Evolutionary conservation across 2,797 vertebrate species (phyloP).

Genomic region (Scyliorhinus canicula): DNA sequence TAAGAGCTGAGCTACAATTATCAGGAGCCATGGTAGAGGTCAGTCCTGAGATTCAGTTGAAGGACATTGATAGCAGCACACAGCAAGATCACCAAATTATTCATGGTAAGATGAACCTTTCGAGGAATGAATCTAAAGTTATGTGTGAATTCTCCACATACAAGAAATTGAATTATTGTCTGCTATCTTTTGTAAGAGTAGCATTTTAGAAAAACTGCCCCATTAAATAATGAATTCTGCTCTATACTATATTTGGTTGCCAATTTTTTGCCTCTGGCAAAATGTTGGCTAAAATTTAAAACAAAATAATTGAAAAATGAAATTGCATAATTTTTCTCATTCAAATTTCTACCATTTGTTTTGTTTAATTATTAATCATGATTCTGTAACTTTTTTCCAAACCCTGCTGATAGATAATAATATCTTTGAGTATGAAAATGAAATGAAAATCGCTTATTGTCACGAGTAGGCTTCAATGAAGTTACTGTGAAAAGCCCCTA

Average conservation of each 20-base stretch:
- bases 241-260: neutral
- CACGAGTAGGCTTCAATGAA: too few relatives aligned
- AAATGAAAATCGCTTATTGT: too few relatives aligned
- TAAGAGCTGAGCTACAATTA: constrained; percentile 67
- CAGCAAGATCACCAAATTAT: constrained; percentile 58
- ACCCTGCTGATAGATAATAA: neutral
- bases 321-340: neutral
- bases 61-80: constrained; percentile 54
- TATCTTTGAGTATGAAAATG: neutral
- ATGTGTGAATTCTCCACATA: neutral
- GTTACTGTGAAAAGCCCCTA: too few relatives aligned
- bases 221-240: neutral
- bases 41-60: constrained; percentile 67
- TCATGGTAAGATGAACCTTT: constrained; percentile 62
- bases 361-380: neutral
- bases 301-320: neutral
- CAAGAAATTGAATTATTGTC: neutral
- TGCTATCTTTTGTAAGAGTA: neutral
- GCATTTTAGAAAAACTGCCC: neutral
- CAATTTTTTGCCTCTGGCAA: neutral
- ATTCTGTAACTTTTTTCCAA: neutral
- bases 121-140: neutral
- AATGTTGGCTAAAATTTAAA: neutral
- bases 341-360: neutral
- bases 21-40: constrained; percentile 69